Conservation (phyloP, 2,113 vertebrate species). For the Cynoglossus semilaevis region DNA sequence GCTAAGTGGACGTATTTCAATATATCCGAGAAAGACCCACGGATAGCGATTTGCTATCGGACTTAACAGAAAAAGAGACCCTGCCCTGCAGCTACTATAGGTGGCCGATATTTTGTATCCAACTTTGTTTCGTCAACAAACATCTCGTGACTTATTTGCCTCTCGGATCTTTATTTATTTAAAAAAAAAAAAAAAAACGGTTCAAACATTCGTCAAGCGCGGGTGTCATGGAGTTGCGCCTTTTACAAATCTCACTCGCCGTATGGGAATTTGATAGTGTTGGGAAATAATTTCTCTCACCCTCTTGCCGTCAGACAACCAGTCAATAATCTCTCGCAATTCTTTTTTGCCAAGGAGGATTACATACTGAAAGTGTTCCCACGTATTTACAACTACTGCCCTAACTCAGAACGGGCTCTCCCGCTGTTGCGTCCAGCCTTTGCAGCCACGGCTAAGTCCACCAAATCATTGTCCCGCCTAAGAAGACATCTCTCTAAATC, state of each 20-base stretch:
- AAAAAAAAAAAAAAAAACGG: no score
- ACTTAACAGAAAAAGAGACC: background rate
- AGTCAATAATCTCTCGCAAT: slow-evolving; percentile 76
- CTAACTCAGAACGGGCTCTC: slow-evolving; percentile 78
- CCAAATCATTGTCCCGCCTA: slow-evolving; percentile 73
- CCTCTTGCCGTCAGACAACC: slow-evolving; percentile 67
- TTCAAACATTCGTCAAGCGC: slow-evolving; percentile 57
- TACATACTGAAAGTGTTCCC: slow-evolving; percentile 77
- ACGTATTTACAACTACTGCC: slow-evolving; percentile 78
- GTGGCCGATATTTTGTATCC: slow-evolving; percentile 25
- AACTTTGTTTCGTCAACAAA: slow-evolving; percentile 46
- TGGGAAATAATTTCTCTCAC: slow-evolving; percentile 73
- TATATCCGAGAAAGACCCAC: no score
- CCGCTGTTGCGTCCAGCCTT: slow-evolving; percentile 52
- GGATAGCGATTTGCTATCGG: no score
- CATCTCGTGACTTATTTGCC: slow-evolving; percentile 58
- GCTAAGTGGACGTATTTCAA: no score
- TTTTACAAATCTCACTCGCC: slow-evolving; percentile 71
- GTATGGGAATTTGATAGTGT: slow-evolving; percentile 76
- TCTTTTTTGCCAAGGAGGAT: slow-evolving; percentile 78
- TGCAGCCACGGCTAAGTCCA: slow-evolving; percentile 71
- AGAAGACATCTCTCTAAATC: slow-evolving; percentile 64
- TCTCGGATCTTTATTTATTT: slow-evolving; percentile 27
- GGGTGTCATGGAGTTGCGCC: slow-evolving; percentile 49
- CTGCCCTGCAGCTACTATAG: background rate